These are phyloP conservation scores for Axinella damicornis DNA, from an alignment of 37 sponge, comb jelly and placozoan species.

Conservation along the genomic window DNA sequence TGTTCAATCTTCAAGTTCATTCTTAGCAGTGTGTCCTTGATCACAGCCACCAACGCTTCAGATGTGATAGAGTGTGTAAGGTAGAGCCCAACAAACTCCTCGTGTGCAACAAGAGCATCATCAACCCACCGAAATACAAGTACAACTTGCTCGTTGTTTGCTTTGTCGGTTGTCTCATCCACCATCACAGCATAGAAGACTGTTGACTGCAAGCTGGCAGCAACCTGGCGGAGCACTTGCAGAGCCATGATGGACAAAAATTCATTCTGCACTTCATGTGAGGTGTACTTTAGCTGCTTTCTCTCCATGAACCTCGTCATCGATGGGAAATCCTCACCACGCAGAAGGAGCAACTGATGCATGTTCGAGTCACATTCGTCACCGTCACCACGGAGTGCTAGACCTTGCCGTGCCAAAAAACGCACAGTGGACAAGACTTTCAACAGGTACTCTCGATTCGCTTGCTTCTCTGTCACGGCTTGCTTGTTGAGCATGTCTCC, in stretches of 20 bases:
- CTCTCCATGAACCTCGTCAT: constrained; percentile 13
- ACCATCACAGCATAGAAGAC: constrained; percentile 32
- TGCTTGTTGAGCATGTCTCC: too few relatives aligned
- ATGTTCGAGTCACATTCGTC: constrained; percentile 40
- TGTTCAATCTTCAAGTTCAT: constrained; percentile 38
- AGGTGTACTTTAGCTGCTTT: constrained; percentile 49
- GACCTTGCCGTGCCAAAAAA: constrained; percentile 52
- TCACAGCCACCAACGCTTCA: constrained; percentile 10
- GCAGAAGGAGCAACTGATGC: constrained; percentile 37
- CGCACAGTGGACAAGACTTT: neutral
- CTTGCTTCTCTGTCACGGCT: too few relatives aligned
- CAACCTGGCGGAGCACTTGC: constrained; percentile 32
- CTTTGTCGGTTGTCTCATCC: constrained; percentile 53
- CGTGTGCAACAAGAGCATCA: constrained; percentile 51
- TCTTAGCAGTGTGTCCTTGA: constrained; percentile 53
- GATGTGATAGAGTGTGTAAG: constrained; percentile 28
- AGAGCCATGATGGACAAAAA: constrained; percentile 43
- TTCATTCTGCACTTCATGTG: constrained; percentile 63
- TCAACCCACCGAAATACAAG: constrained; percentile 58
- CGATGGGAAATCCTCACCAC: constrained; percentile 27
- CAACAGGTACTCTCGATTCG: neutral
- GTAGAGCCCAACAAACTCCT: constrained; percentile 61
- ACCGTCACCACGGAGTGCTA: constrained; percentile 32
- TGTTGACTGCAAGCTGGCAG: too few relatives aligned
- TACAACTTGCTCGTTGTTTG: constrained; percentile 61